A percentile compares a stretch with the other conserved stretches of the same genome.
phyloP scores from a whole-genome alignment of 2,797 vertebrate genomes.

The Percopsis omiscomaycus region DNA sequence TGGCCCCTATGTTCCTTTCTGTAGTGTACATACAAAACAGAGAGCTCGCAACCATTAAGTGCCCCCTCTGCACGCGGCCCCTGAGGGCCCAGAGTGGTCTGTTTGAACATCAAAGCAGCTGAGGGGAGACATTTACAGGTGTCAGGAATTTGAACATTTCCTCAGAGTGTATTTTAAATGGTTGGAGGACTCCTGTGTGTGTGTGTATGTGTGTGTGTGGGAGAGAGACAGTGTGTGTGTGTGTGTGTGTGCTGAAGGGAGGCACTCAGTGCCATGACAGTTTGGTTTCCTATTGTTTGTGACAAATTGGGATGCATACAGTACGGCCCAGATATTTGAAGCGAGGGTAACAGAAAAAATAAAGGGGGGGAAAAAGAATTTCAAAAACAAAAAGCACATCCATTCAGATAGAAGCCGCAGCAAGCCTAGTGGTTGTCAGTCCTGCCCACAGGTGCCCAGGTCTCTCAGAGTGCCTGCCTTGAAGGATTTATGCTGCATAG shows the following conservation, averaged over 20 bases:
- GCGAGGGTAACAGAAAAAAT: not conserved
- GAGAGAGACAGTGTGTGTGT: constrained; percentile 22
- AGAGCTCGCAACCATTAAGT: constrained; percentile 62
- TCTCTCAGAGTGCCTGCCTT: constrained; percentile 40
- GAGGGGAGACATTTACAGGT: constrained; percentile 79
- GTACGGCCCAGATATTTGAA: not conserved
- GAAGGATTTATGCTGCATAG: constrained; percentile 27
- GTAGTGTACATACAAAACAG: constrained; percentile 61
- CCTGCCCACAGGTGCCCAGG: constrained; percentile 35
- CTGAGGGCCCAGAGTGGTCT: constrained; percentile 64
- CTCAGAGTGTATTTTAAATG: constrained; percentile 58
- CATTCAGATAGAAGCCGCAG: constrained; percentile 7
- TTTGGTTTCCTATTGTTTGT: not conserved
- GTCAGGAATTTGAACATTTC: constrained; percentile 79
- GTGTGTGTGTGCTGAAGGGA: constrained; percentile 1
- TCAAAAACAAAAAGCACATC: not conserved
- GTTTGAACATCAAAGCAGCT: constrained; percentile 77
- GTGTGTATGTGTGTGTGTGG: constrained; percentile 11
- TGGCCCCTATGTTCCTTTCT: constrained; percentile 62
- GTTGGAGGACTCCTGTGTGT: constrained; percentile 24
- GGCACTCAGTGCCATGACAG: not conserved
- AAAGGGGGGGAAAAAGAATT: constrained; percentile 3
- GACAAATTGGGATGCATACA: too few relatives aligned
- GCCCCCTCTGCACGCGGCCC: constrained; percentile 58
- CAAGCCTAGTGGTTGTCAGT: constrained; percentile 26